Evolutionary conservation across 1,140 invertebrate genomes (phyloP).

Genomic region (Bombus waltoni): DNA sequence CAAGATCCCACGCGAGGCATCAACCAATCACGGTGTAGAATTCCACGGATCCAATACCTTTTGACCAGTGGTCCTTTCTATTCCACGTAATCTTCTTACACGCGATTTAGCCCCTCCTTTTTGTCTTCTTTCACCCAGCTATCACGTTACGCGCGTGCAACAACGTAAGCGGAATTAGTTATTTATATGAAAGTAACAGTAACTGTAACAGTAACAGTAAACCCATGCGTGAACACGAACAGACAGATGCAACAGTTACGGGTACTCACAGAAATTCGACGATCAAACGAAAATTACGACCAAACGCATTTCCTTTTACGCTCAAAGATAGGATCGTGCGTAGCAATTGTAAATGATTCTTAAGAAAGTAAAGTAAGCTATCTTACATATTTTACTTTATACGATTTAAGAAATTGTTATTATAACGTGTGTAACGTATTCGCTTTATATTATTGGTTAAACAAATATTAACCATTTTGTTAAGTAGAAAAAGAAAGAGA

Average conservation of each 20-base stretch:
- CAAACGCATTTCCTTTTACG: background rate
- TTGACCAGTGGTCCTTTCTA: conserved; percentile 40
- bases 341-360: background rate
- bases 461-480: too few species aligned
- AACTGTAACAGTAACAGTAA: background rate
- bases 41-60: background rate
- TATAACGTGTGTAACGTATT: too few species aligned
- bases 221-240: too few species aligned
- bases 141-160: background rate
- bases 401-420: too few species aligned
- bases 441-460: too few species aligned
- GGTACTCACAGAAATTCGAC: background rate
- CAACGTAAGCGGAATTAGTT: conserved; percentile 1
- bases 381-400: background rate
- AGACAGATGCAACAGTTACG: background rate
- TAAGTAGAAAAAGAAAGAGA: too few species aligned
- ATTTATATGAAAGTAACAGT: background rate
- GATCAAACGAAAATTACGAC: background rate
- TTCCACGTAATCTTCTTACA: conserved; percentile 22
- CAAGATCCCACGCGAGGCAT: conserved; percentile 31
- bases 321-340: background rate
- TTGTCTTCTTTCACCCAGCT: background rate
- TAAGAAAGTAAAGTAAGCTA: background rate
- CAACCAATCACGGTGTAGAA: conserved; percentile 33
- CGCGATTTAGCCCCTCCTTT: conserved; percentile 17